Percentiles rank a stretch among this genome's conserved stretches.
Evolutionary conservation across 2,113 vertebrate species (phyloP).

Genomic region (Grus americana): DNA sequence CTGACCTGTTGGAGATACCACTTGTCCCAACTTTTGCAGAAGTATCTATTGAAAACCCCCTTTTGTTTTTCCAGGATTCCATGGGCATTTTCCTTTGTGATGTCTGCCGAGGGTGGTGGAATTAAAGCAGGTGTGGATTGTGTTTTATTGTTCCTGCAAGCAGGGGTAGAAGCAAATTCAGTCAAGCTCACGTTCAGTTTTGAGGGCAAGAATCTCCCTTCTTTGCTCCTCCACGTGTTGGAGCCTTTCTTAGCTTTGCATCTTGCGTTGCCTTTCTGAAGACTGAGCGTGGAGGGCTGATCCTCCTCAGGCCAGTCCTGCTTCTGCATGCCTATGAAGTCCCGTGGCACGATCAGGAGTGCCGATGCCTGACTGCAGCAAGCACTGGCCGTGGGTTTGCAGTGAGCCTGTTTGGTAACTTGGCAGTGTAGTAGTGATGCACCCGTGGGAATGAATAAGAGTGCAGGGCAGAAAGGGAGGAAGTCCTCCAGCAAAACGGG

Average conservation of each 20-base stretch:
- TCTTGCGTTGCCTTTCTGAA: neutral
- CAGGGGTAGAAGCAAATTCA: neutral
- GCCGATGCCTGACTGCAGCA: neutral
- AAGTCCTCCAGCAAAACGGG: neutral
- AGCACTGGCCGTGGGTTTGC: neutral
- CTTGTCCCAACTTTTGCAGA: neutral
- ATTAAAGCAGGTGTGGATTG: no score
- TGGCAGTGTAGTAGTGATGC: neutral
- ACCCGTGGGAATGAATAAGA: fast-evolving
- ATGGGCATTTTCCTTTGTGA: neutral
- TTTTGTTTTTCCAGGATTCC: neutral
- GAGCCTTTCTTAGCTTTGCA: neutral
- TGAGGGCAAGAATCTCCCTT: neutral
- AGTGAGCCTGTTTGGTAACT: neutral
- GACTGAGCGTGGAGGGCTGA: neutral
- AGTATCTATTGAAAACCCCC: neutral
- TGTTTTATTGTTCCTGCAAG: neutral
- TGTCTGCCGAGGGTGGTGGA: neutral
- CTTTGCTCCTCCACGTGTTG: neutral
- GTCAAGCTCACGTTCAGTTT: neutral
- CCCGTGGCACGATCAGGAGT: fast-evolving
- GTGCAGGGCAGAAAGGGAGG: neutral
- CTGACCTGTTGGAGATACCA: neutral
- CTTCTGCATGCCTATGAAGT: fast-evolving
- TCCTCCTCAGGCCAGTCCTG: neutral